Conservation (phyloP, 2,888 invertebrate genomes). For the Chrysomela aeneicollis region DNA sequence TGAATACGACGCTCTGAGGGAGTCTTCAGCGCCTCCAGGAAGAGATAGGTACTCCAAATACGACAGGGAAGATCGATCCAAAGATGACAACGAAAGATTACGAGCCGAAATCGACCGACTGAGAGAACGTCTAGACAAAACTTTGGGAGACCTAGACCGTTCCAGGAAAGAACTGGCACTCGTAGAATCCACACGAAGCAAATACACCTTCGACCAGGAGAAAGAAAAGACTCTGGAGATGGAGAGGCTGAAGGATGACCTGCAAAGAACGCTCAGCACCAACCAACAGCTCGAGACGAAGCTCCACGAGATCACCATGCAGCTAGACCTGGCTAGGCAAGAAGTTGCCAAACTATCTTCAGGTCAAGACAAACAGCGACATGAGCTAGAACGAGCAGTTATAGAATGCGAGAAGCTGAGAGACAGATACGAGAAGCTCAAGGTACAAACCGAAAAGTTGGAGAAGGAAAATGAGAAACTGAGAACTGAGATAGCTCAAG, state of each 20-base stretch:
- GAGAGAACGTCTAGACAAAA: constrained; percentile 81
- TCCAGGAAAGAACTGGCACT: constrained; percentile 79
- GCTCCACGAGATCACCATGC: constrained; percentile 81
- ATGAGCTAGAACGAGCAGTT: constrained; percentile 82
- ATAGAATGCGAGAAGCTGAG: constrained; percentile 90
- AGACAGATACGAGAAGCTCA: constrained; percentile 86
- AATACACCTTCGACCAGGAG: constrained; percentile 76
- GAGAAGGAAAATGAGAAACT: constrained; percentile 82
- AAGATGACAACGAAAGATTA: constrained; percentile 79
- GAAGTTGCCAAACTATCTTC: constrained; percentile 79
- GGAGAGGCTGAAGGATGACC: constrained; percentile 76
- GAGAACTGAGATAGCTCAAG: constrained; percentile 72
- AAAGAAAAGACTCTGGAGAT: constrained; percentile 70
- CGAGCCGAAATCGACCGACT: constrained; percentile 80
- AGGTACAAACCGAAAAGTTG: constrained; percentile 72
- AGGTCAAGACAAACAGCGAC: constrained; percentile 80
- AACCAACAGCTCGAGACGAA: constrained; percentile 77
- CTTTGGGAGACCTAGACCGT: constrained; percentile 79
- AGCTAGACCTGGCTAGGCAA: constrained; percentile 80
- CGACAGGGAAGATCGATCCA: constrained; percentile 72
- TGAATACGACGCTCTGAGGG: constrained; percentile 80
- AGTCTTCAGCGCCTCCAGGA: constrained; percentile 80
- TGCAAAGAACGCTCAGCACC: constrained; percentile 71
- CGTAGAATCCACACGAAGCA: constrained; percentile 79
- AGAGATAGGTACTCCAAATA: constrained; percentile 74